phyloP scores from a whole-genome alignment of 2,797 vertebrate species.

The Peromyscus aztecus region DNA sequence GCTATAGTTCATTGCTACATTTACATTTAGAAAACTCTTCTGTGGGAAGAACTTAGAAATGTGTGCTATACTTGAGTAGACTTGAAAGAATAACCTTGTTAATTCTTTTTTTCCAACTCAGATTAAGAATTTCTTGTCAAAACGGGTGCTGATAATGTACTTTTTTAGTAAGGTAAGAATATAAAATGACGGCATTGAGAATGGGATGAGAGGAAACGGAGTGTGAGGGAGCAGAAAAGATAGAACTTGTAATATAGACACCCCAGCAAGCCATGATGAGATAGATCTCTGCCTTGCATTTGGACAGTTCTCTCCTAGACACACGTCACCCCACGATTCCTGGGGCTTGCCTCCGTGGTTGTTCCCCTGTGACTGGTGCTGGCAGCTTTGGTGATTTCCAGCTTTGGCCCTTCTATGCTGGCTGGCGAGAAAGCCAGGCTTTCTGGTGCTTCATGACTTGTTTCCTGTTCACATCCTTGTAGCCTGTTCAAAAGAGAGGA shows the following conservation, averaged over 20 bases:
- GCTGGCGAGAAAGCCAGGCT: background rate
- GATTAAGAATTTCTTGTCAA: conserved; percentile 96
- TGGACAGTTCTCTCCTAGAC: background rate
- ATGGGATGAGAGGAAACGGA: background rate
- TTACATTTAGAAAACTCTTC: background rate
- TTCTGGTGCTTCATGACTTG: background rate
- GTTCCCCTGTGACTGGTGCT: background rate
- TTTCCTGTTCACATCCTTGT: conserved; percentile 27
- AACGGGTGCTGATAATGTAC: conserved; percentile 96
- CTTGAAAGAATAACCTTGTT: conserved; percentile 48
- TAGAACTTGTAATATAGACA: conserved; percentile 48
- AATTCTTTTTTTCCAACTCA: conserved; percentile 85
- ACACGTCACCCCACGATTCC: background rate
- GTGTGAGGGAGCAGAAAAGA: background rate
- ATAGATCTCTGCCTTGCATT: background rate
- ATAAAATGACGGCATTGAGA: background rate
- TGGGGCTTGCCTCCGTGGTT: background rate
- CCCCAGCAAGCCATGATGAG: background rate
- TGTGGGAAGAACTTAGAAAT: conserved; percentile 47
- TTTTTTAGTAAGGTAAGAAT: conserved; percentile 98
- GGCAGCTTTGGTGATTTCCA: background rate
- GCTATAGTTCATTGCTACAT: conserved; percentile 50
- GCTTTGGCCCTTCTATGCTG: background rate
- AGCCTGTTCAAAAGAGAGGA: conserved; percentile 13
- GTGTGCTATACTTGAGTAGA: conserved; percentile 55